Conservation (phyloP, 2,888 invertebrate species). For the Euphydryas editha region DNA sequence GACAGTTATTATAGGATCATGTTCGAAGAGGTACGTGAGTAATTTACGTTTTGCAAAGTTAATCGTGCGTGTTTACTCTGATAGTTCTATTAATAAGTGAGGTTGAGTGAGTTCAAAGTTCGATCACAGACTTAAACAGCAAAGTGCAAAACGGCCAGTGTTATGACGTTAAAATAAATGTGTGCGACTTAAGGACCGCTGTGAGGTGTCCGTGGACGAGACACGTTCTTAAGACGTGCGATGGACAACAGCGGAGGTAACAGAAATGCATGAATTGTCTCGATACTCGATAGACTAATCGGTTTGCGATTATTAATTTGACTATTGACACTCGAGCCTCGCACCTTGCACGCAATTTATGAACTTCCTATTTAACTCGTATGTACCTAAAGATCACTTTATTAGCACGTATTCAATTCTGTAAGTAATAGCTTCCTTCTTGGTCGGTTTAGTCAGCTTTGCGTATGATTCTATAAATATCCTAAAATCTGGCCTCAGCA, state of each 20-base stretch:
- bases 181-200: constrained; percentile 66
- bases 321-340: constrained; percentile 61
- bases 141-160: constrained; percentile 65
- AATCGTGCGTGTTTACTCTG: constrained; percentile 63
- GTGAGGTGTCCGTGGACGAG: constrained; percentile 67
- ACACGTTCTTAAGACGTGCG: constrained; percentile 63
- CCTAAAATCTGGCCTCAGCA: constrained; percentile 58
- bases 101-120: constrained; percentile 68
- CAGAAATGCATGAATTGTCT: constrained; percentile 67
- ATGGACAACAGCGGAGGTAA: constrained; percentile 79
- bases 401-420: constrained; percentile 51
- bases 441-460: constrained; percentile 59
- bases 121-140: constrained; percentile 56
- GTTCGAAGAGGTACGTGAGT: constrained; percentile 81
- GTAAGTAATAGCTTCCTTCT: constrained; percentile 54
- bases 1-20: constrained; percentile 82
- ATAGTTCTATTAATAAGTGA: constrained; percentile 61
- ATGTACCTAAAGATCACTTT: constrained; percentile 32
- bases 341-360: constrained; percentile 64
- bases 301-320: constrained; percentile 47
- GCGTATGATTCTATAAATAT: constrained; percentile 75
- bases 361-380: constrained; percentile 36
- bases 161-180: constrained; percentile 72
- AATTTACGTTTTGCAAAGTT: constrained; percentile 72
- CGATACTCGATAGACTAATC: constrained; percentile 25